Conservation (phyloP, 2,797 vertebrate species). For the Aeoliscus strigatus region DNA sequence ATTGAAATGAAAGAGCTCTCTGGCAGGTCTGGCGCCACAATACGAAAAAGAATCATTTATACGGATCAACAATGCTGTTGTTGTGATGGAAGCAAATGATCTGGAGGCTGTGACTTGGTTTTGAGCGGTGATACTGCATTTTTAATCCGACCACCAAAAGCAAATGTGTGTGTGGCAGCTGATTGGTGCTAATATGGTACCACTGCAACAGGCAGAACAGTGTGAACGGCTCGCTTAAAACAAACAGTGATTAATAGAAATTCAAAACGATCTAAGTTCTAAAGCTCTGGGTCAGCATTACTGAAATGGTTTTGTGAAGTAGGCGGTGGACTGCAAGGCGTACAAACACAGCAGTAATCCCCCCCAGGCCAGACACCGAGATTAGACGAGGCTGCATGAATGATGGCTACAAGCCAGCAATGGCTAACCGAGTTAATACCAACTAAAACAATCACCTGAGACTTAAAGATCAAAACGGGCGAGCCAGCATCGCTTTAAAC, state of each 20-base stretch:
- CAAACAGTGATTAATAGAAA: neutral
- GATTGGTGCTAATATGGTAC: no score
- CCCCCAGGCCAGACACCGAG: constrained; percentile 39
- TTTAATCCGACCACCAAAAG: no score
- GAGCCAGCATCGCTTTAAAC: constrained; percentile 1
- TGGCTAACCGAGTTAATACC: constrained; percentile 19
- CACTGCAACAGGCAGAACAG: no score
- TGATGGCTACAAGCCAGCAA: constrained; percentile 11
- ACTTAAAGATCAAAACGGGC: constrained; percentile 21
- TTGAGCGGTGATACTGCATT: no score
- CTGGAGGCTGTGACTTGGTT: no score
- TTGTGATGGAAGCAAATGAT: no score
- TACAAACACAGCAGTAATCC: constrained; percentile 41
- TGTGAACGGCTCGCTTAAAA: no score
- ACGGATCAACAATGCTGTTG: no score
- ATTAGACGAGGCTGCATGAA: constrained; percentile 31
- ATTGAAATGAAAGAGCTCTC: no score
- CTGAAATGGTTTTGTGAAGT: constrained; percentile 10
- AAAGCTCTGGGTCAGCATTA: neutral
- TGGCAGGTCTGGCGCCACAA: no score
- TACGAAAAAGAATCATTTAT: no score
- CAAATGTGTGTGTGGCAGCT: no score
- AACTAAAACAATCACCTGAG: constrained; percentile 29
- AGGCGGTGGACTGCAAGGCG: neutral
- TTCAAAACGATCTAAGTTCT: constrained; percentile 5